A percentile compares a stretch with the other conserved stretches of the same genome.
Evolutionary conservation across 1,140 invertebrate species (phyloP).

Genomic region (Eriosoma lanigerum): DNA sequence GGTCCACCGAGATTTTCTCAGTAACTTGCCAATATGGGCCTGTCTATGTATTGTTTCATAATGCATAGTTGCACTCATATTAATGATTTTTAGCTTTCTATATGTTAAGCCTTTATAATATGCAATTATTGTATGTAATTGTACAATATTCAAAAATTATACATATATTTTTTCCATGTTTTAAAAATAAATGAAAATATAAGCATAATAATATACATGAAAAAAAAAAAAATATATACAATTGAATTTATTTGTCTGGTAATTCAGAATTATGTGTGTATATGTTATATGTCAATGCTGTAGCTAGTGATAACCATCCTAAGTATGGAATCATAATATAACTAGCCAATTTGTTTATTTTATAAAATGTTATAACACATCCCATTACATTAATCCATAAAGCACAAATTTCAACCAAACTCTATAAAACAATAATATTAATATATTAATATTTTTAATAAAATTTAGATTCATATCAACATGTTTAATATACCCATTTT

Average conservation of each 20-base stretch:
- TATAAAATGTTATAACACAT: slow-evolving; percentile 68
- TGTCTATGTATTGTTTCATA: no score
- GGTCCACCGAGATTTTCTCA: no score
- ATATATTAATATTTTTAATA: background rate
- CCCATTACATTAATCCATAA: slow-evolving; percentile 67
- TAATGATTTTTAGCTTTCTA: no score
- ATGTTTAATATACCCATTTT: slow-evolving; percentile 66
- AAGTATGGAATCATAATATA: slow-evolving; percentile 76
- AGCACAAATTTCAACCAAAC: slow-evolving; percentile 69
- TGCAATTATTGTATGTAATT: no score
- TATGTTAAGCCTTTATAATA: no score
- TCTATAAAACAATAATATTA: slow-evolving; percentile 62
- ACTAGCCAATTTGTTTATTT: slow-evolving; percentile 70
- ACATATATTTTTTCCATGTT: no score
- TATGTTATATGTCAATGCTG: slow-evolving; percentile 67
- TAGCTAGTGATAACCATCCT: slow-evolving; percentile 74
- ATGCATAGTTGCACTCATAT: no score
- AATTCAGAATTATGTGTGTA: slow-evolving; percentile 65
- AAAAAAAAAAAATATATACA: no score
- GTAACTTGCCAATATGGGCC: no score
- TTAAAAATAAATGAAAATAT: no score
- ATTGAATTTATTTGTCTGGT: slow-evolving; percentile 9
- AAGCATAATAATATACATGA: no score
- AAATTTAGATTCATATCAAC: background rate
- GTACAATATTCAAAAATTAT: no score